These are phyloP conservation scores for Batillaria attramentaria DNA, from an alignment of 1,140 invertebrate genomes.

Conservation along the genomic window DNA sequence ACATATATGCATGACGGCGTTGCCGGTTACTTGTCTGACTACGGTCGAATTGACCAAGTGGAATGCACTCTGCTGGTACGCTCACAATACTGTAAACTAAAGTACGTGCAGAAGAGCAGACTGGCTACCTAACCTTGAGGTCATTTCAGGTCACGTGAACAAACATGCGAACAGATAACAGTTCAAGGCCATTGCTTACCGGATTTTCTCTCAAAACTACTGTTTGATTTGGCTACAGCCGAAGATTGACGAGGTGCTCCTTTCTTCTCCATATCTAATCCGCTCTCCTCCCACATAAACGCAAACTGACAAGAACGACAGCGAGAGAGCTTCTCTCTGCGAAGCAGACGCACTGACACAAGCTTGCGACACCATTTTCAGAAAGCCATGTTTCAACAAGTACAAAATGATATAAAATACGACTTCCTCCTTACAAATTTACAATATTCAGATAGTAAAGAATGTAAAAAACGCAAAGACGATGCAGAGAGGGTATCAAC, in stretches of 20 bases:
- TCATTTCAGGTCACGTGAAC: background rate
- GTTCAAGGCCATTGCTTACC: slow-evolving; percentile 72
- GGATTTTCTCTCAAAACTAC: slow-evolving; percentile 81
- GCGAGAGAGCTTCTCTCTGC: slow-evolving; percentile 36
- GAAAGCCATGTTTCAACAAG: slow-evolving; percentile 33
- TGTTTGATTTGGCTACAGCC: slow-evolving; percentile 77
- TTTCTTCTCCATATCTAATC: slow-evolving; percentile 81
- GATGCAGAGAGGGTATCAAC: slow-evolving; percentile 5
- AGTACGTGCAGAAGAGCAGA: no score
- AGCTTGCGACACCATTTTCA: slow-evolving; percentile 31
- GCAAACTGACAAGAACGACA: slow-evolving; percentile 31
- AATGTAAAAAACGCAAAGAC: slow-evolving; percentile 13
- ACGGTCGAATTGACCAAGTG: no score
- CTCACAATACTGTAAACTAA: no score
- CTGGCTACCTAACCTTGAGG: no score
- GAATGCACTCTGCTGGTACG: no score
- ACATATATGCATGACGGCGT: no score
- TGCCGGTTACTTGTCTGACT: no score
- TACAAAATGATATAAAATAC: slow-evolving; percentile 31
- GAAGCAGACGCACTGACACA: slow-evolving; percentile 37
- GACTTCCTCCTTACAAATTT: slow-evolving; percentile 6
- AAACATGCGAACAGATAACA: background rate
- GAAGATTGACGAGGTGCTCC: slow-evolving; percentile 75
- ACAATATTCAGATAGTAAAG: background rate
- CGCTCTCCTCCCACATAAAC: slow-evolving; percentile 73